These are phyloP conservation scores for Malthinus flaveolus DNA, from an alignment of 2,888 invertebrate genomes.

Conservation along the genomic window DNA sequence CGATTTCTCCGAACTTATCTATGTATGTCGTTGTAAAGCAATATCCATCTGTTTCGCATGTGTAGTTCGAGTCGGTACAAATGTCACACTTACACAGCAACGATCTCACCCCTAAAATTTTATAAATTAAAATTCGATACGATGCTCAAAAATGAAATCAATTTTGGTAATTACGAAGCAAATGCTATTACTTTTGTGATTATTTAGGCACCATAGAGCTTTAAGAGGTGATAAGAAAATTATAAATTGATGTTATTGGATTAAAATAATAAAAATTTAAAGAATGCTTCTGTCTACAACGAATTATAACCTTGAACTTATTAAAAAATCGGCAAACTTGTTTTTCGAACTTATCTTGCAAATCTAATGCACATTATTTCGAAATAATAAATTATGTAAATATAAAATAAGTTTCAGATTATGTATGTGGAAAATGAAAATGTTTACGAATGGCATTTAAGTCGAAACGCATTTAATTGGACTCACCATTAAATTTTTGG, in stretches of 20 bases:
- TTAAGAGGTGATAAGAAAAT: no score
- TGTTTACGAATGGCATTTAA: no score
- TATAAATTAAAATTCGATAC: constrained; percentile 4
- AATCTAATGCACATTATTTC: not conserved
- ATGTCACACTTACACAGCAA: constrained; percentile 85
- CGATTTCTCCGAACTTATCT: constrained; percentile 61
- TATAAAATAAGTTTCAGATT: no score
- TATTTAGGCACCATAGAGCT: no score
- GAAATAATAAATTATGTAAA: no score
- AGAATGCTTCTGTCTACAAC: constrained; percentile 5
- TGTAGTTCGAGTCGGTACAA: constrained; percentile 72
- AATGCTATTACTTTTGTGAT: no score
- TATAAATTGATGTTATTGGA: not conserved
- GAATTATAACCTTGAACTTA: constrained; percentile 23
- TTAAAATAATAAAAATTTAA: constrained; percentile 7
- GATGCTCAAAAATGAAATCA: no score
- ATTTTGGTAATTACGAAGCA: no score
- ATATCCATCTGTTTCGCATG: constrained; percentile 87
- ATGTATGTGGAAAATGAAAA: no score
- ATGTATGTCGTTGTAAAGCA: constrained; percentile 81
- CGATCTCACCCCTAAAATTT: constrained; percentile 58
- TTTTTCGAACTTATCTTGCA: constrained; percentile 3
- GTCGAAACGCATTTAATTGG: not conserved
- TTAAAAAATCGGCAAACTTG: constrained; percentile 6
- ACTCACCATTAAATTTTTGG: constrained; percentile 47